Percentiles rank a stretch among this genome's conserved stretches.
Evolutionary conservation across 2,888 invertebrate genomes (phyloP).

Genomic region (Perizoma flavofasciatum): DNA sequence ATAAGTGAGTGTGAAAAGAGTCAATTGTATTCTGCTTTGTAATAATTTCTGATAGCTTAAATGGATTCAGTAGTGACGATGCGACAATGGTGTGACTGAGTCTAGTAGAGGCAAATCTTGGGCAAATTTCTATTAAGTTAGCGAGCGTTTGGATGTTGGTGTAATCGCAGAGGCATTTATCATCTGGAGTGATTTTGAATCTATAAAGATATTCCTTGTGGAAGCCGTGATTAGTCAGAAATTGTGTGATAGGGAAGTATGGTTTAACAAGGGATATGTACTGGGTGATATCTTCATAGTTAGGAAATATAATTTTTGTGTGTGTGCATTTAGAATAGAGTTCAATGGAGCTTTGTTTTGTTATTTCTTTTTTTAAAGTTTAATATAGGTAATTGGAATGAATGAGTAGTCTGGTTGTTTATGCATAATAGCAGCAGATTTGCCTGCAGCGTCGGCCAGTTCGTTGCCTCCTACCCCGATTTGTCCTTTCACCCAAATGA

Average conservation of each 20-base stretch:
- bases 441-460: no score
- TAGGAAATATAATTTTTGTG: no score
- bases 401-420: no score
- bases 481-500: no score
- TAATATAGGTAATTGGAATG: no score
- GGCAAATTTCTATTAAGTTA: slow-evolving; percentile 1
- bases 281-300: no score
- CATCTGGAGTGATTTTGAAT: background rate
- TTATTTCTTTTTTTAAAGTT: no score
- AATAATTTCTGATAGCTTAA: slow-evolving; percentile 21
- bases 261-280: no score
- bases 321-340: no score
- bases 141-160: background rate
- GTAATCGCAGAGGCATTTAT: slow-evolving; percentile 5
- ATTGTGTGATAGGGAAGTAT: slow-evolving; percentile 1
- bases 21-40: background rate
- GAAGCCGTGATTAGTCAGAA: slow-evolving; percentile 8
- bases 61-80: slow-evolving; percentile 30
- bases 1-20: slow-evolving; percentile 8
- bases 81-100: slow-evolving; percentile 17
- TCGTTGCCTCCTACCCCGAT: no score
- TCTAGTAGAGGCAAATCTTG: background rate
- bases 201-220: slow-evolving; percentile 4
- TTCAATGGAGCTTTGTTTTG: no score
- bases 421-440: no score